Base-by-base conservation (phyloP, 2,113 vertebrate species). In the Thunnus maccoyii region DNA sequence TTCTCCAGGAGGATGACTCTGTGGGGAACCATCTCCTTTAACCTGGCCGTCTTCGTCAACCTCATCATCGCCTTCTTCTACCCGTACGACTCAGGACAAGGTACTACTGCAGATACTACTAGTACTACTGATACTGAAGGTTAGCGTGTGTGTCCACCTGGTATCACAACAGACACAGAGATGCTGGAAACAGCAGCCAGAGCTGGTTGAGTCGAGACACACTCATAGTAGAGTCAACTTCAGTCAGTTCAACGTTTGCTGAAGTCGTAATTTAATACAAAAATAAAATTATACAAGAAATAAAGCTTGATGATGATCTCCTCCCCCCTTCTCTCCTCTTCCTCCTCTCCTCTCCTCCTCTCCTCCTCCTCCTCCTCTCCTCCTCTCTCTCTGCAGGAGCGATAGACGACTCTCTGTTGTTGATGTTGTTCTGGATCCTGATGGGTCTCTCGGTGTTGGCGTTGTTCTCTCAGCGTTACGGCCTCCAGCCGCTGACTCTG, bases 51-150 rank as follows among this genome's bases (percentile, higher is more conserved):
- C 83, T 99, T 99, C 86, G 96, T 99, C 95, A 99, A 99, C 93
- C 96, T 99, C 89, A 98, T 99, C 93, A 99, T 99, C 3, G 98
- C 98, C 84, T 97, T 99, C 90, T 99, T 99, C 94, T 99, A 98
- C 91, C 98, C 98, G 1, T 98, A 98, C 0, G 92, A 96, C 89
- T 96, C 96, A 0, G 96, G 92, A 58, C 91, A 93, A 93, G 97
- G 15, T 99, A 83, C 30, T 14, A 3, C 44, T 50, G 4, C 3
- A 1, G n/a, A 2, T 50, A 41, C 32, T 72, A 3, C 4, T 46
- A 30, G 11, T 58, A 5, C 27, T 27, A 3, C 36, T 14, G 5
- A 25, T 18, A 13, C 7, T 30, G 13, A 20, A 22, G 3, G 10
- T 30, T 30, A 30, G 27, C 27, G 14, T 44, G 54, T 22, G 36